Conservation (phyloP, 2,888 invertebrate genomes). For the Stegophylla sp. region DNA sequence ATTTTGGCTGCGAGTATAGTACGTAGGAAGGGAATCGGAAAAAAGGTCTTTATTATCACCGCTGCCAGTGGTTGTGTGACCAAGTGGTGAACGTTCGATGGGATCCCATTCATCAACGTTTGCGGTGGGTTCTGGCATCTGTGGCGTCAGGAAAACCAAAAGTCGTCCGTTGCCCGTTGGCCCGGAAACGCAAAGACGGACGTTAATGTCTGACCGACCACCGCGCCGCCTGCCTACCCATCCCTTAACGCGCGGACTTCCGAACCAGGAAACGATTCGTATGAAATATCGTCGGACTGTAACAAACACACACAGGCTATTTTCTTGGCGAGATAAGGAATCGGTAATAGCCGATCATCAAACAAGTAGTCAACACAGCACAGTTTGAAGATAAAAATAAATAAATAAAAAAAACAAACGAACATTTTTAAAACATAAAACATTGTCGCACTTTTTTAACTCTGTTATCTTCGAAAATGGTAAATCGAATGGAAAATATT, state of each 20-base stretch:
- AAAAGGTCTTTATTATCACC: conserved; percentile 34
- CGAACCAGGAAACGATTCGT: conserved; percentile 47
- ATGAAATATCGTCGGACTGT: conserved; percentile 57
- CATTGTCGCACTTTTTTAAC: conserved; percentile 23
- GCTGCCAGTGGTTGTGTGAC: background rate
- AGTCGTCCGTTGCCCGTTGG: conserved; percentile 45
- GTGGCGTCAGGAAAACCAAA: conserved; percentile 50
- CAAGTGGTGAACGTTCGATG: conserved; percentile 40
- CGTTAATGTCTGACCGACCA: conserved; percentile 30
- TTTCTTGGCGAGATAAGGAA: conserved; percentile 46
- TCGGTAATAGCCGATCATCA: conserved; percentile 58
- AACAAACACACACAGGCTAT: conserved; percentile 42
- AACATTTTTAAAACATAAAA: conserved; percentile 37
- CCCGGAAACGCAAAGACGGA: conserved; percentile 49
- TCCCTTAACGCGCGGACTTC: conserved; percentile 23
- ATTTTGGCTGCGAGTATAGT: background rate
- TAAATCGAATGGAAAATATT: conserved; percentile 33
- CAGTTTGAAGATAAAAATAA: conserved; percentile 34
- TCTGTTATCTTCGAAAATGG: conserved; percentile 1
- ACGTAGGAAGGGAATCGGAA: background rate
- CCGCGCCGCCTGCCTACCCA: background rate
- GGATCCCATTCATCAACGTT: conserved; percentile 53
- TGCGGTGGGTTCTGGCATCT: conserved; percentile 24
- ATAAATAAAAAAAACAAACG: conserved; percentile 22
- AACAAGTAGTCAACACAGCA: conserved; percentile 44